These are phyloP conservation scores for Hipparchia semele DNA, from an alignment of 2,888 invertebrate species.

Conservation along the genomic window DNA sequence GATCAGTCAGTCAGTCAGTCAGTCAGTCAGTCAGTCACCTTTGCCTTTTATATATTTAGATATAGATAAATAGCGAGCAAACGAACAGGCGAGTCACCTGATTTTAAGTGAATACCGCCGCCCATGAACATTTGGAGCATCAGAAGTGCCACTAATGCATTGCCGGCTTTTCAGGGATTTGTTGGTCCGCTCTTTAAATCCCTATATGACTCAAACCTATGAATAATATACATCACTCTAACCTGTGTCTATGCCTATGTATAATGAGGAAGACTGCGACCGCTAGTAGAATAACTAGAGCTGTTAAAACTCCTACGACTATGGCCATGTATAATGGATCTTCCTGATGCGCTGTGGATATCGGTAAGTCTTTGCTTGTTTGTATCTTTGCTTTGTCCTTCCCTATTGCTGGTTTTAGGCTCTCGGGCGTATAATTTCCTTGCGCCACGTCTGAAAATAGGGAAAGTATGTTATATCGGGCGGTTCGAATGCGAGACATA, in stretches of 20 bases:
- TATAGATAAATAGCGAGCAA: too few species aligned
- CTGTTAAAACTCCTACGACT: conserved; percentile 89
- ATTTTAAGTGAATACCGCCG: too few species aligned
- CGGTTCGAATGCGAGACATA: too few species aligned
- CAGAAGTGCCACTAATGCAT: too few species aligned
- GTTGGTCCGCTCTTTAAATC: too few species aligned
- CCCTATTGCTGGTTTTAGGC: conserved; percentile 78
- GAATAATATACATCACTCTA: not conserved
- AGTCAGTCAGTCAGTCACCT: too few species aligned
- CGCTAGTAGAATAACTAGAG: conserved; percentile 87
- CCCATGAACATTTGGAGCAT: too few species aligned
- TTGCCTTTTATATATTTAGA: too few species aligned
- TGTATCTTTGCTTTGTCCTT: conserved; percentile 77
- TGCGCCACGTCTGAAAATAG: conserved; percentile 82
- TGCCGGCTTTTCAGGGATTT: too few species aligned
- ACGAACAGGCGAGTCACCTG: too few species aligned
- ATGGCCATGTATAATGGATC: conserved; percentile 90
- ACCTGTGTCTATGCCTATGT: conserved; percentile 85
- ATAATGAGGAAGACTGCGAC: conserved; percentile 89
- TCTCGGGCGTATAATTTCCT: conserved; percentile 89
- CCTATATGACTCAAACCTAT: too few species aligned
- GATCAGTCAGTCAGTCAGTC: too few species aligned
- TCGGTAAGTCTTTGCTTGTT: conserved; percentile 83
- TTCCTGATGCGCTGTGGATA: conserved; percentile 86
- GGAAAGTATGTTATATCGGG: not conserved